Evolutionary conservation across 2,797 vertebrate genomes (phyloP).

Genomic region (Syngnathus rostellatus): DNA sequence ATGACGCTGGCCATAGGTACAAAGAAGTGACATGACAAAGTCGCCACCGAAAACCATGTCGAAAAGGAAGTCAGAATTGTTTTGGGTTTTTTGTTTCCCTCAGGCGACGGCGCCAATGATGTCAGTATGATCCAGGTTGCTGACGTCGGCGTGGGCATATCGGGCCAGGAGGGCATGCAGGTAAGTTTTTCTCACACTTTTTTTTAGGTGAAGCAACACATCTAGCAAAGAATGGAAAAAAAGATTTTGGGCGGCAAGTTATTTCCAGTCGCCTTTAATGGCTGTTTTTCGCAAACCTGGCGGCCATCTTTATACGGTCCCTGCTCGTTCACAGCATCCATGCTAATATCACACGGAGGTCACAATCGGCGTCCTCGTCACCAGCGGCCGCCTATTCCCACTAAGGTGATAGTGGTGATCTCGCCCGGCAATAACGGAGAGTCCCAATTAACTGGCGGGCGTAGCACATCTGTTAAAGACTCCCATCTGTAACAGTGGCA

Average conservation of each 20-base stretch:
- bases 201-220: no score
- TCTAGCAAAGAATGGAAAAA: not conserved
- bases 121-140: slow-evolving; percentile 99
- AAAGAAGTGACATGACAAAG: no score
- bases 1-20: slow-evolving; percentile 95
- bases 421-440: slow-evolving; percentile 43
- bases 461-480: slow-evolving; percentile 52
- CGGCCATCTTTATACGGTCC: not conserved
- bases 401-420: not conserved
- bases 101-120: slow-evolving; percentile 96
- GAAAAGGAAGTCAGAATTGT: not conserved
- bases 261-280: not conserved
- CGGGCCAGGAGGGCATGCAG: slow-evolving; percentile 98
- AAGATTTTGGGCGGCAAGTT: not conserved
- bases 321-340: not conserved
- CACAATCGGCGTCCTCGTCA: not conserved
- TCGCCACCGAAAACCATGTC: not conserved
- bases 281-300: not conserved
- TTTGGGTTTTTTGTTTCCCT: slow-evolving; percentile 6
- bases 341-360: not conserved
- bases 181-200: slow-evolving; percentile 54
- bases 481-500: not conserved
- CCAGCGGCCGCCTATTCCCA: not conserved
- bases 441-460: slow-evolving; percentile 50
- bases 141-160: slow-evolving; percentile 95